Conservation (phyloP, 2,797 vertebrate species). For the Chaunax sp. region DNA sequence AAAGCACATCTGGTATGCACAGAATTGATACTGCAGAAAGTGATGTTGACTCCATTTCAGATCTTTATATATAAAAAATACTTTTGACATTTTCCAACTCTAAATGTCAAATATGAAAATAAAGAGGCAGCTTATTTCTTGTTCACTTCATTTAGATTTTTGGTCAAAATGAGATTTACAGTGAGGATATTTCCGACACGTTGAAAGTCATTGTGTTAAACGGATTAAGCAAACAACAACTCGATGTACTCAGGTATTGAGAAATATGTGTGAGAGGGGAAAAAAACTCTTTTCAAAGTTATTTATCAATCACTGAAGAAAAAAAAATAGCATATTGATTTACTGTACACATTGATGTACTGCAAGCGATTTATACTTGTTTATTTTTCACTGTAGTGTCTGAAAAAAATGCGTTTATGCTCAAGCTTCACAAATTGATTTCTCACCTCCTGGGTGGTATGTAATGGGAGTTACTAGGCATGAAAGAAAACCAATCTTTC, state of each 20-base stretch:
- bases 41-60: not conserved
- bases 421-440: constrained; percentile 82
- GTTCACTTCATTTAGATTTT: not conserved
- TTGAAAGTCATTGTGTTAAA: too few species aligned
- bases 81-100: not conserved
- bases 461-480: constrained; percentile 83
- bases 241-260: too few species aligned
- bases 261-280: too few species aligned
- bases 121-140: not conserved
- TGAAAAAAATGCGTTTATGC: constrained; percentile 70
- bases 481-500: constrained; percentile 83
- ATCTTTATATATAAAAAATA: not conserved
- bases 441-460: constrained; percentile 78
- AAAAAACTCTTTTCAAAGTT: too few species aligned
- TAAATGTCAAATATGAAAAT: not conserved
- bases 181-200: too few species aligned
- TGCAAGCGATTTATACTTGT: constrained; percentile 58
- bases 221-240: too few species aligned
- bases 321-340: not conserved
- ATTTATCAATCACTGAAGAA: not conserved
- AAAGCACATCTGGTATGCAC: constrained; percentile 9
- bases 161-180: not conserved
- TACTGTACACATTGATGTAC: constrained; percentile 57
- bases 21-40: not conserved
- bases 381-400: constrained; percentile 50